A percentile compares a stretch with the other conserved stretches of the same genome.
phyloP scores from a whole-genome alignment of 2,113 vertebrate species.

The Gymnarchus niloticus region DNA sequence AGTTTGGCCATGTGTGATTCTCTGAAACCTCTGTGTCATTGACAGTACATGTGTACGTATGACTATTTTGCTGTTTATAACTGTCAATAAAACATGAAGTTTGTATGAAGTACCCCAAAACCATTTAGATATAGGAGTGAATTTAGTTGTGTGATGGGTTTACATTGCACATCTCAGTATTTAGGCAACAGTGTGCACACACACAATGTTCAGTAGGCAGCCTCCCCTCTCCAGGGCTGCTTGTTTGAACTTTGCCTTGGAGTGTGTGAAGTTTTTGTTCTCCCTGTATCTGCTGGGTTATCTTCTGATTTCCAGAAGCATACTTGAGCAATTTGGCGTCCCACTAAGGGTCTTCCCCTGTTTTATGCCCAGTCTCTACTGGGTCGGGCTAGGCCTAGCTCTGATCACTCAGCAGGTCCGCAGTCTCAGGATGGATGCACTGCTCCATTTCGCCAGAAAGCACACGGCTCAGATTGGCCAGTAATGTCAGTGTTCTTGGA shows the following conservation, averaged over 20 bases:
- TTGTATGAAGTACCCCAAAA: not conserved
- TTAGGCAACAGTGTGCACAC: not conserved
- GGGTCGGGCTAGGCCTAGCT: too few relatives aligned
- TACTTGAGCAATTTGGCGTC: too few relatives aligned
- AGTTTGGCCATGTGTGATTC: not conserved
- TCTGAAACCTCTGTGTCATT: slow-evolving; percentile 2
- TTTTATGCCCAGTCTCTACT: too few relatives aligned
- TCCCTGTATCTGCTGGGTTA: not conserved
- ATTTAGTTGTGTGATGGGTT: not conserved
- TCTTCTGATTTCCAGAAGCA: too few relatives aligned
- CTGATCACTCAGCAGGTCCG: not conserved
- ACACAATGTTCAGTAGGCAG: not conserved
- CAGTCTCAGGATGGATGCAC: not conserved
- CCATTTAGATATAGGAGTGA: not conserved
- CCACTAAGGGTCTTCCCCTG: too few relatives aligned
- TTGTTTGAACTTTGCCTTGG: not conserved
- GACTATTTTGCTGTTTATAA: not conserved
- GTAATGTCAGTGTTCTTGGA: not conserved
- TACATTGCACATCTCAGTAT: not conserved
- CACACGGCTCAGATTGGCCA: not conserved
- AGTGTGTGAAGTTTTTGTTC: not conserved
- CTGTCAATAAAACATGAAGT: not conserved
- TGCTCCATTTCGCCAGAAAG: not conserved
- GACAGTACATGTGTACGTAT: not conserved
- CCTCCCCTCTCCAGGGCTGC: not conserved